A percentile compares a stretch with the other conserved stretches of the same genome.
phyloP scores from a whole-genome alignment of 2,888 invertebrate species.

The Emesis russula region DNA sequence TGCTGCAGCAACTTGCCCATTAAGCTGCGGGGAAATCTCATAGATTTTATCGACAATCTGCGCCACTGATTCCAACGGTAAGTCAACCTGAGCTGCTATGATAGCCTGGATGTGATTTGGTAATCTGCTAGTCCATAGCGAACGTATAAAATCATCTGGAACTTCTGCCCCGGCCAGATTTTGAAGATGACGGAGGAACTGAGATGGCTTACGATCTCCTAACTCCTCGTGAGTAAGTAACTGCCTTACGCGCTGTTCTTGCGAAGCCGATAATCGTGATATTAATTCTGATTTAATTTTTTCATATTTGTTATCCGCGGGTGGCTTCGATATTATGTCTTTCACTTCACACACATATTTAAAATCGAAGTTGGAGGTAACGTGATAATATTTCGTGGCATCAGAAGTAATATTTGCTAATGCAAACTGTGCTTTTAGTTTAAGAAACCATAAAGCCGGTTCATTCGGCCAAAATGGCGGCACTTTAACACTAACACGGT shows the following conservation, averaged over 20 bases:
- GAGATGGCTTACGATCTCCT: constrained; percentile 72
- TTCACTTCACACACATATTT: constrained; percentile 30
- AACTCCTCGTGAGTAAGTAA: constrained; percentile 59
- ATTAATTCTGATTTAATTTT: constrained; percentile 71
- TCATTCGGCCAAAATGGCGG: constrained; percentile 84
- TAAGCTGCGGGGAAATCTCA: constrained; percentile 40
- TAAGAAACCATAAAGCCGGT: constrained; percentile 83
- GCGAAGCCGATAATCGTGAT: constrained; percentile 62
- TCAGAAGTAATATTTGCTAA: constrained; percentile 66
- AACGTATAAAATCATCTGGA: constrained; percentile 62
- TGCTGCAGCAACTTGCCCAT: constrained; percentile 17
- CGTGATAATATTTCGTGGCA: constrained; percentile 62
- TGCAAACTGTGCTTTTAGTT: constrained; percentile 84
- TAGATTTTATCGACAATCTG: constrained; percentile 65
- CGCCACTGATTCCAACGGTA: constrained; percentile 44
- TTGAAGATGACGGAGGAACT: constrained; percentile 43
- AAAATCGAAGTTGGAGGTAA: constrained; percentile 40
- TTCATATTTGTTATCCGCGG: constrained; percentile 31
- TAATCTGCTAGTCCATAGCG: constrained; percentile 61
- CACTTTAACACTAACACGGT: constrained; percentile 19
- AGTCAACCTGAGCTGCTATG: constrained; percentile 57
- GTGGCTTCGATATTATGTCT: constrained; percentile 29
- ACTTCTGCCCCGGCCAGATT: constrained; percentile 59
- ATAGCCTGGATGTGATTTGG: constrained; percentile 63
- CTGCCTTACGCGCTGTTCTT: constrained; percentile 63